These are phyloP conservation scores for Ophion obscuratus DNA, from an alignment of 2,888 invertebrate genomes.

Conservation along the genomic window DNA sequence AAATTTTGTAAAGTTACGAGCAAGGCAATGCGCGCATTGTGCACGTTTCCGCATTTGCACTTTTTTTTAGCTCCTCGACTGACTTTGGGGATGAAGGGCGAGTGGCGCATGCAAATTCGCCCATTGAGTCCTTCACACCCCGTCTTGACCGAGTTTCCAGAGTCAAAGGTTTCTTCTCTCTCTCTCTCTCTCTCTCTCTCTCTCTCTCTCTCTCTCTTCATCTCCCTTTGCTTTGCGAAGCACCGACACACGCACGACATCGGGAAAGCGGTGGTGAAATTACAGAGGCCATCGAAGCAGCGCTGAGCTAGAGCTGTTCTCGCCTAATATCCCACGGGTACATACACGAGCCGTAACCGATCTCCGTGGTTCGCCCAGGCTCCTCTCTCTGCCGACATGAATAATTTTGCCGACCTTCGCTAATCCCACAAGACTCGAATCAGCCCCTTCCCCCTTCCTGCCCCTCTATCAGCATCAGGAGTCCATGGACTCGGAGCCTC, in stretches of 20 bases:
- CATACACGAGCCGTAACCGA: conserved; percentile 60
- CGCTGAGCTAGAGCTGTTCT: conserved; percentile 63
- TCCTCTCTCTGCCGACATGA: conserved; percentile 51
- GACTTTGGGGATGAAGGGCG: neutral
- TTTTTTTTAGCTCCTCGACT: conserved; percentile 18
- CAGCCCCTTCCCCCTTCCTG: conserved; percentile 30
- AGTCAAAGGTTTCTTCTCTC: neutral
- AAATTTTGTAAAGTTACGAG: too few species aligned
- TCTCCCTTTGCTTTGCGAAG: conserved; percentile 18
- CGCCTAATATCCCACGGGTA: conserved; percentile 68
- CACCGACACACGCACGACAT: conserved; percentile 39
- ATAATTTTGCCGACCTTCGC: conserved; percentile 69
- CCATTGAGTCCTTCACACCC: conserved; percentile 2
- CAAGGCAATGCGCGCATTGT: neutral
- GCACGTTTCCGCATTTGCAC: neutral
- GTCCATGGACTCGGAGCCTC: neutral
- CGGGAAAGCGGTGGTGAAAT: conserved; percentile 54
- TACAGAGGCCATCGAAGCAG: conserved; percentile 53
- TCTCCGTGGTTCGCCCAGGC: conserved; percentile 4
- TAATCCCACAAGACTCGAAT: conserved; percentile 55
- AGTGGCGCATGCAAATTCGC: conserved; percentile 30
- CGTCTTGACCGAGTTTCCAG: conserved; percentile 30
- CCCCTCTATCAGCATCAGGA: conserved; percentile 40
- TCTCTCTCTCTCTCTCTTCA: neutral
- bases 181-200: neutral